A percentile compares a stretch with the other conserved stretches of the same genome.
Evolutionary conservation across 2,797 vertebrate genomes (phyloP).

Genomic region (Lepidocolaptes lacrymiger): DNA sequence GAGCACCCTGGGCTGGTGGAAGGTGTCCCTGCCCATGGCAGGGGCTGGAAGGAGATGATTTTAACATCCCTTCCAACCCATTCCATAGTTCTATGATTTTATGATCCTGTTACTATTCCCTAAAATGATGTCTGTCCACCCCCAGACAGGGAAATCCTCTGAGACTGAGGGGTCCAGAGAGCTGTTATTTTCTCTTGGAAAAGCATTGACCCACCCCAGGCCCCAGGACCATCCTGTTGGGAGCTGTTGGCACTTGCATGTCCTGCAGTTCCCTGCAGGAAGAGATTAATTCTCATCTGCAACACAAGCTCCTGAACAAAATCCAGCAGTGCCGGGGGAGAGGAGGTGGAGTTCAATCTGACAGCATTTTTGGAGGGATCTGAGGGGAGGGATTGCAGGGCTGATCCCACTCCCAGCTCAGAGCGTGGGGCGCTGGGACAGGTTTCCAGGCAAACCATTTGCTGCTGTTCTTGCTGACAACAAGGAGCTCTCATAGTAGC

Average conservation of each 20-base stretch:
- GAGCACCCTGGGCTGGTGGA: neutral
- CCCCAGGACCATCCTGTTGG: rapidly evolving
- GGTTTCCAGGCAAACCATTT: neutral
- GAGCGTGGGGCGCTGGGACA: neutral
- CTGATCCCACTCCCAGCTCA: neutral
- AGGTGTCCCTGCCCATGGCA: neutral
- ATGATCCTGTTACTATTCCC: neutral
- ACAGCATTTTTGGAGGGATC: neutral
- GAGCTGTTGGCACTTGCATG: neutral
- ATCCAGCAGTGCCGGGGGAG: neutral
- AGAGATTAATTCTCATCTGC: neutral
- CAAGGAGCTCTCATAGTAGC: neutral
- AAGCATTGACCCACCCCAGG: neutral
- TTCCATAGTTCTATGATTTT: neutral
- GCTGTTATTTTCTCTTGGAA: neutral
- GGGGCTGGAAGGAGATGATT: too few relatives aligned
- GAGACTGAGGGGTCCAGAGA: neutral
- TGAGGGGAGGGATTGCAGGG: neutral
- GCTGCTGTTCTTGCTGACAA: neutral
- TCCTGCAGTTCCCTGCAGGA: neutral
- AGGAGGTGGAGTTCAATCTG: neutral
- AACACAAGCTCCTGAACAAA: neutral
- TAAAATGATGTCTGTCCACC: neutral
- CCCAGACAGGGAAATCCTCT: neutral
- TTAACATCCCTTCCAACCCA: neutral